Base-by-base conservation (phyloP, 2,888 invertebrate species). In the Drosophila ezoana region DNA sequence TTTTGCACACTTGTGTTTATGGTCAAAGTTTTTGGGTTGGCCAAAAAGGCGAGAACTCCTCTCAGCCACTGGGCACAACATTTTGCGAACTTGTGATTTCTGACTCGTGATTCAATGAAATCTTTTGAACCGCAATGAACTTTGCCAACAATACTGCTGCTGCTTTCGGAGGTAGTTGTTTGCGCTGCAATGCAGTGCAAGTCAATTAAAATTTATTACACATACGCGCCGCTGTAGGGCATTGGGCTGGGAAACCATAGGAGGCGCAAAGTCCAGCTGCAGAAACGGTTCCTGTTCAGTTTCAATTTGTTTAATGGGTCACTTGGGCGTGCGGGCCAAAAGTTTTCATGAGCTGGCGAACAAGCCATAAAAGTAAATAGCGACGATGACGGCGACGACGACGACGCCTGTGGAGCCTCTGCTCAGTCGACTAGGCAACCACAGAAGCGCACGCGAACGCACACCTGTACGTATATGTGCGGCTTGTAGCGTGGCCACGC, bases 221-320 rank as follows among this genome's bases (percentile, higher is more conserved):
- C 83, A 83, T 83, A 85, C 83, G 87, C 68, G 57, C 38, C 69
- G 84, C 66, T 49, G 58, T 52, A 64, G 78, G 51, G 8, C 54
- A 28, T 38, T 18, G 40, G 32, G 9, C 49, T 40, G 45, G 47
- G 41, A 37, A 49, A 37, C 14, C 48, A 40, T 14, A 18, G 35
- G 45, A 41, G 32, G 38, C 33, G 18, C 41, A 45, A 49, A 65
- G 51, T 60, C 54, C 57, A 56, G 40, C 54, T 62, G 45, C n/a
- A 32, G 52, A n/a, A 54, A 32, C 47, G 32, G 59, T 62, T 61
- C 60, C 57, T 57, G 82, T 79, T 82, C 77, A 82, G 77, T 83
- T 83, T 83, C 83, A 87, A 88, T 85, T 85, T 79, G 87, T 76
- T 87, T 88, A 85, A 87, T 88, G 84, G 87, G 84, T 85, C 85